Evolutionary conservation across 2,797 vertebrate genomes (phyloP), one percentile per base, ranked within the genome.

Genomic region (Kryptopterus vitreolus): DNA sequence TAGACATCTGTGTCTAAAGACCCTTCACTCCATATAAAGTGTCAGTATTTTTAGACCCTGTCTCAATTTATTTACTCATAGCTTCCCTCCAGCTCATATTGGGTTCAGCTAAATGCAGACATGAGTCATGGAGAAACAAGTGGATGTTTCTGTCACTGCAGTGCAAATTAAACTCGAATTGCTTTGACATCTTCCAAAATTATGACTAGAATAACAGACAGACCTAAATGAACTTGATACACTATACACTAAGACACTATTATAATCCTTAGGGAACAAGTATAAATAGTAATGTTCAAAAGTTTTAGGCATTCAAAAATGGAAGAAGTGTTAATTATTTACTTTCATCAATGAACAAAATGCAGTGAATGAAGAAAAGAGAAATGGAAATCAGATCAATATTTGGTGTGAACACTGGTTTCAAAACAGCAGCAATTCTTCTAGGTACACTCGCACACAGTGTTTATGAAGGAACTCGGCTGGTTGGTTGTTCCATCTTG

Each of bases 81-180:
- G n/a, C 68, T 80, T 35, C n/a, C 70, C 18, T 65, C 18, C 13
- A 57, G 52, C 63, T 68, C n/a, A 77, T 55, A 53, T 10, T 6
- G 7, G 24, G 26, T 65, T 65, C 61, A 11, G 48, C 52, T 65
- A 58, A 33, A 26, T 20, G 53, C 43, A 76, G 31, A 52, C 63
- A 61, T 76, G 31, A 52, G 58, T 59, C 18, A 26, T 12, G 33
- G 29, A 50, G 20, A 82, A 70, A 72, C n/a, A 13, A 15, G 35
- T 66, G 63, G 24, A 31, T 57, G 69, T 66, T 58, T 48, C 70
- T 20, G 57, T 78, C 58, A 72, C 10, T 58, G 65, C 31, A 55
- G 48, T 72, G 31, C 20, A 24, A 43, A 57, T 48, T 12, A 76
- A 38, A 76, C 8, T 48, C 63, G 3, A 33, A 62, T 61, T 61